phyloP scores from a whole-genome alignment of 2,797 vertebrate species.

The Chaunax sp. region DNA sequence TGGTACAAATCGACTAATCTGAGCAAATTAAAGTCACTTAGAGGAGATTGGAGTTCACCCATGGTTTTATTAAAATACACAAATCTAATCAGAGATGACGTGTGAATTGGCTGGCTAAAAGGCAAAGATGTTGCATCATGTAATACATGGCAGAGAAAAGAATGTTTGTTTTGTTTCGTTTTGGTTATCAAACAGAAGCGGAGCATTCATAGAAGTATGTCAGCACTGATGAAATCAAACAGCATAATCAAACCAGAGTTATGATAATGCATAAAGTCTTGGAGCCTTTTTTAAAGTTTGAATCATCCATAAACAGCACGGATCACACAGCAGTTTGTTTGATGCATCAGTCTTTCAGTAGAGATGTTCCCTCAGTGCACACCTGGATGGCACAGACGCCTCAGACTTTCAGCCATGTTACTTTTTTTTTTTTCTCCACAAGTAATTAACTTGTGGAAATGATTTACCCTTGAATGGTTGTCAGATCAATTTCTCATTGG shows the following conservation, averaged over 20 bases:
- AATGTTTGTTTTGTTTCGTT: constrained; percentile 22
- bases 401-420: constrained; percentile 50
- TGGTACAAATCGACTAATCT: constrained; percentile 72
- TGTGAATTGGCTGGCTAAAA: constrained; percentile 66
- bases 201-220: constrained; percentile 4
- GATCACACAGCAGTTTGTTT: constrained; percentile 26
- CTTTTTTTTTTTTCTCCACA: constrained; percentile 46
- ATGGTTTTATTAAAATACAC: constrained; percentile 70
- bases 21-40: constrained; percentile 78
- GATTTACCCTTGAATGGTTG: constrained; percentile 82
- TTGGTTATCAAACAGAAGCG: constrained; percentile 28
- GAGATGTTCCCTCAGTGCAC: constrained; percentile 35
- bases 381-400: constrained; percentile 59
- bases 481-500: constrained; percentile 82
- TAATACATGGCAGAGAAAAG: constrained; percentile 13
- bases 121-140: constrained; percentile 32
- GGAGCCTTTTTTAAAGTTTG: neutral
- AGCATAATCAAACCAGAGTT: neutral
- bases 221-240: neutral
- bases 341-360: constrained; percentile 45
- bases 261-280: neutral
- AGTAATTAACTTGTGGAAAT: constrained; percentile 82
- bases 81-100: constrained; percentile 72
- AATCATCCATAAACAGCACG: constrained; percentile 20
- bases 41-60: constrained; percentile 72